Base-by-base conservation (phyloP, 2,113 vertebrate species). In the Psettodes erumei region DNA sequence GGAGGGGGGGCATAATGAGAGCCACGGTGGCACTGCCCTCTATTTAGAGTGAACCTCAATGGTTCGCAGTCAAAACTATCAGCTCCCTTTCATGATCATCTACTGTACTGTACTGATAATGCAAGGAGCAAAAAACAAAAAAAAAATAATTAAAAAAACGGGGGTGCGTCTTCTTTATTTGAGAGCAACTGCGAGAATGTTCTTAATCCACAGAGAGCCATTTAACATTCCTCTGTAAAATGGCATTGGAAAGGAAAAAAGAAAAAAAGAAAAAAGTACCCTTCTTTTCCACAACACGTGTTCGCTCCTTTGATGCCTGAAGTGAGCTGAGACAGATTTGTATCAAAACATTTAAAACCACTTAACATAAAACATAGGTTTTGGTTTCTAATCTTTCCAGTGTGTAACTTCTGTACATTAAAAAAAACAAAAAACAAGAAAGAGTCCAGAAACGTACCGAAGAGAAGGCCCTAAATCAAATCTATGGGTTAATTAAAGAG, bases 401-500 rank as follows among this genome's bases (percentile, higher is more conserved):
- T 15, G 43, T 55, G 43, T 28, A 72, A 69, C 70, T 56, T 68
- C 33, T 75, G 48, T 18, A 51, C 28, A 28, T 47, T 48, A 48
- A 67, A 60, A 81, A 47, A 15, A 12, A 32, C 19, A 72, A 11
- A 75, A 56, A 78, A 21, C 37, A 53, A 42, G 56, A 18, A 48
- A 32, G n/a, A 42, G 38, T 38, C 54, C 33, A 59, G 13, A 42
- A 37, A 30, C 32, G 40, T 32, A 7, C 8, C 16, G 61, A 47
- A 23, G 48, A 48, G 43, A 19, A 27, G 47, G 91, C 86, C 89
- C 86, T 89, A 89, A 87, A 93, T 93, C 89, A 90, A 94, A 93
- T 86, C 71, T 76, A 88, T 81, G 84, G 79, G 88, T 93, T 91
- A 94, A 94, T 92, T 94, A 93, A 86, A 85, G 80, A 88, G 91